Evolutionary conservation across 2,888 invertebrate species (phyloP).

Genomic region (Esperia sulphurella): DNA sequence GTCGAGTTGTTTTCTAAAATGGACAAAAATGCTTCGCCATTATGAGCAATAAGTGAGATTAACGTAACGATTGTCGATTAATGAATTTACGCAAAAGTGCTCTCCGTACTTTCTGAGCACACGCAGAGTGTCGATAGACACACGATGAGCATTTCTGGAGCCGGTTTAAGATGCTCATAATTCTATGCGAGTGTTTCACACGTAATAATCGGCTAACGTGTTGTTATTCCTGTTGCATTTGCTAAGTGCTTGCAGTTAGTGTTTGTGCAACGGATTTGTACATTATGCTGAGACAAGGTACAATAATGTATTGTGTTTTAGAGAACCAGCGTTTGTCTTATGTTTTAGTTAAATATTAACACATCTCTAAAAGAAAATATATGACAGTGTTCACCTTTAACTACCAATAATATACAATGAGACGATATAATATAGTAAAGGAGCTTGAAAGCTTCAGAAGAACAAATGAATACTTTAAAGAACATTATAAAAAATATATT

Average conservation of each 20-base stretch:
- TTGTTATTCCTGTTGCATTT: slow-evolving; percentile 38
- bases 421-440: no score
- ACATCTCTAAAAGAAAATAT: neutral
- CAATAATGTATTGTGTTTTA: slow-evolving; percentile 1
- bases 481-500: no score
- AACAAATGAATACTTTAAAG: no score
- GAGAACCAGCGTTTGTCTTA: slow-evolving; percentile 6
- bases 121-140: slow-evolving; percentile 42
- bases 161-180: slow-evolving; percentile 61
- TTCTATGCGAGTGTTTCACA: slow-evolving; percentile 58
- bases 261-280: neutral
- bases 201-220: slow-evolving; percentile 61
- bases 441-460: no score
- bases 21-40: no score
- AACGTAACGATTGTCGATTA: no score
- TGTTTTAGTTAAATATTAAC: neutral
- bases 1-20: no score
- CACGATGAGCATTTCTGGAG: slow-evolving; percentile 43
- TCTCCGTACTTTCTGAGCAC: slow-evolving; percentile 26
- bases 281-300: neutral
- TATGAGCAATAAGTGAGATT: no score
- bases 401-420: no score
- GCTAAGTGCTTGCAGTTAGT: slow-evolving; percentile 30
- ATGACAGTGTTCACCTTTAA: neutral
- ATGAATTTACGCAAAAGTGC: slow-evolving; percentile 4